Percentiles rank a stretch among this genome's conserved stretches.
These are phyloP conservation scores for Meganola albula DNA, from an alignment of 2,888 invertebrate species.

Conservation along the genomic window DNA sequence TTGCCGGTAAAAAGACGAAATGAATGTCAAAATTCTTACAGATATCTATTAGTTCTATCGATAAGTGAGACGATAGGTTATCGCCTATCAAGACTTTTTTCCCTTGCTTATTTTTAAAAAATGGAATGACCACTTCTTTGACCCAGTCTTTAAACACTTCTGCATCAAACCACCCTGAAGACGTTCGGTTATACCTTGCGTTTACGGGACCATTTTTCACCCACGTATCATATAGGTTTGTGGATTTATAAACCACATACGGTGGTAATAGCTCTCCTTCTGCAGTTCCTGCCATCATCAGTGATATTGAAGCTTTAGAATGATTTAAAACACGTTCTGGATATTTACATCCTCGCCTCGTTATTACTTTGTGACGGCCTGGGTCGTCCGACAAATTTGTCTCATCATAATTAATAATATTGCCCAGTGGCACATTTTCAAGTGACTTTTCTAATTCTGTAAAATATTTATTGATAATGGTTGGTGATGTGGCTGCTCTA, in stretches of 20 bases:
- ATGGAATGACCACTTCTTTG: conserved; percentile 22
- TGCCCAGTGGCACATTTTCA: conserved; percentile 7
- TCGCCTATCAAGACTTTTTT: conserved; percentile 42
- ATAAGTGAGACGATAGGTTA: conserved; percentile 34
- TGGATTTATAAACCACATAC: conserved; percentile 48
- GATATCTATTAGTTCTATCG: conserved; percentile 24
- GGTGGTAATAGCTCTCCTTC: conserved; percentile 37
- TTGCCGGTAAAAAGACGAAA: conserved; percentile 7
- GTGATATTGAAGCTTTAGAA: conserved; percentile 33
- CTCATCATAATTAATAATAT: conserved; percentile 14
- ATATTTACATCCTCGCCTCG: conserved; percentile 16
- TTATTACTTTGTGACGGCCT: conserved; percentile 12
- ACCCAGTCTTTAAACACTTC: conserved; percentile 40
- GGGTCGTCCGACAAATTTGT: conserved; percentile 14
- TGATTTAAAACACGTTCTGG: conserved; percentile 17
- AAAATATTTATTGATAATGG: conserved; percentile 8
- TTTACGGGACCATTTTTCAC: conserved; percentile 28
- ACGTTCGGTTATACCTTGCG: conserved; percentile 39
- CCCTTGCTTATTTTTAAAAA: conserved; percentile 26
- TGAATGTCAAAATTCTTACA: conserved; percentile 23
- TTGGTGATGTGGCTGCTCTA: conserved; percentile 12
- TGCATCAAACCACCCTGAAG: conserved; percentile 42
- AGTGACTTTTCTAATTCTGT: conserved; percentile 4
- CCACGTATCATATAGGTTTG: conserved; percentile 43
- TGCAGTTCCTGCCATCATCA: conserved; percentile 44